Conservation (phyloP, 92 coral and sea anemone genomes). For the Phenganax marumi region DNA sequence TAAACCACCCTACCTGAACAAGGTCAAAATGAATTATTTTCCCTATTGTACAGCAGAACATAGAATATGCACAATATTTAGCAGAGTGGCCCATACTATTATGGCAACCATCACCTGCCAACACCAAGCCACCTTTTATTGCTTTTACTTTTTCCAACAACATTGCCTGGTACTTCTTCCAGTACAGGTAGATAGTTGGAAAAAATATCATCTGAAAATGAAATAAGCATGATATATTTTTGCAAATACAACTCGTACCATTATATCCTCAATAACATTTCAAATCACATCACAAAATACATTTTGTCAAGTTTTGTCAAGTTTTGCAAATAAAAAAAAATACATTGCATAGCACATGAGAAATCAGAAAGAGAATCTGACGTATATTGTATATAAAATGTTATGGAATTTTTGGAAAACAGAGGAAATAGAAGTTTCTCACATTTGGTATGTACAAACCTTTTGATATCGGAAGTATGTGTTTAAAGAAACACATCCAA, state of each 20-base stretch:
- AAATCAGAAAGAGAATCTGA: background rate
- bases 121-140: constrained; percentile 21
- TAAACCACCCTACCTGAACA: background rate
- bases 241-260: too few relatives aligned
- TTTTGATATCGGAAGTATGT: constrained; percentile 45
- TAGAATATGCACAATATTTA: constrained; percentile 22
- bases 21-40: constrained; percentile 21
- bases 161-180: too few relatives aligned
- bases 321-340: background rate
- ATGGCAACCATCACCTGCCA: constrained; percentile 24
- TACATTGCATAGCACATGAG: background rate
- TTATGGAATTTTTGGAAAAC: background rate
- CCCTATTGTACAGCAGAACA: constrained; percentile 12
- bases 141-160: background rate
- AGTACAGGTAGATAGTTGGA: constrained; percentile 18
- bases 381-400: background rate
- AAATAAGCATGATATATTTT: too few relatives aligned
- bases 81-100: constrained; percentile 25
- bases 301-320: too few relatives aligned
- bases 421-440: background rate
- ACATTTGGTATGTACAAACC: constrained; percentile 25
- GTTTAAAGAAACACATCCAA: constrained; percentile 40
- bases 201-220: background rate
- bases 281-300: too few relatives aligned
- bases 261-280: too few relatives aligned